These are phyloP conservation scores for Ophioninae sp. DNA, from an alignment of 2,888 invertebrate genomes.

Conservation along the genomic window DNA sequence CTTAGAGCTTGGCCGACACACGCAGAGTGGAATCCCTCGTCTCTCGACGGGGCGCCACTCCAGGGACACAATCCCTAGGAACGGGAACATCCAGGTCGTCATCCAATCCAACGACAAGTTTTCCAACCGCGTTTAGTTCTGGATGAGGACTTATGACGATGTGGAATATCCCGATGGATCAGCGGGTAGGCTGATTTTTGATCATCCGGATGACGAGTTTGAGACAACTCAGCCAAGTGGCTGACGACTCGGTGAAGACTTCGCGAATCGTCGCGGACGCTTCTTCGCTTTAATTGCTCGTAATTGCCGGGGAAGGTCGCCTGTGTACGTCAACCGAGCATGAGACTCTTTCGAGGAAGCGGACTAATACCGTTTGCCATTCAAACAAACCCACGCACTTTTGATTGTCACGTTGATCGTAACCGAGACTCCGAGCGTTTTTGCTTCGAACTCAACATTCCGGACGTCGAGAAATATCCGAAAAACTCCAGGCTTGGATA, in stretches of 20 bases:
- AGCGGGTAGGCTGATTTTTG: not conserved
- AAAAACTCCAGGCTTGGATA: not conserved
- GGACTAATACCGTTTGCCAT: not conserved
- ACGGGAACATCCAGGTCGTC: constrained; percentile 41
- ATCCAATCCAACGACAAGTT: constrained; percentile 31
- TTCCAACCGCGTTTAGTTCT: not conserved
- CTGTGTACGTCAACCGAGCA: constrained; percentile 47
- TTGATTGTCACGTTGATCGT: not conserved
- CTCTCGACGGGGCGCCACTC: constrained; percentile 57
- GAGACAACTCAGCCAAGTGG: not conserved
- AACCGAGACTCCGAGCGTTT: constrained; percentile 1
- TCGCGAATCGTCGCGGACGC: constrained; percentile 55
- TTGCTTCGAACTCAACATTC: not conserved
- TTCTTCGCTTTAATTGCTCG: constrained; percentile 76
- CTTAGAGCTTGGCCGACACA: constrained; percentile 36
- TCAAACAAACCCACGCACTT: constrained; percentile 44
- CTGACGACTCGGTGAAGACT: too few relatives aligned
- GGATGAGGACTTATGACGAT: constrained; percentile 9
- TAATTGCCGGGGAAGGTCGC: constrained; percentile 79
- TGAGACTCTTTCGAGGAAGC: not conserved
- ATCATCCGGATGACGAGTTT: not conserved
- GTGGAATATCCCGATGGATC: not conserved
- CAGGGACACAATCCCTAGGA: not conserved
- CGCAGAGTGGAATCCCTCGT: constrained; percentile 33
- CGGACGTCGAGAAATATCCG: not conserved